Conservation (phyloP, 2,797 vertebrate genomes). For the Ibycter americanus region DNA sequence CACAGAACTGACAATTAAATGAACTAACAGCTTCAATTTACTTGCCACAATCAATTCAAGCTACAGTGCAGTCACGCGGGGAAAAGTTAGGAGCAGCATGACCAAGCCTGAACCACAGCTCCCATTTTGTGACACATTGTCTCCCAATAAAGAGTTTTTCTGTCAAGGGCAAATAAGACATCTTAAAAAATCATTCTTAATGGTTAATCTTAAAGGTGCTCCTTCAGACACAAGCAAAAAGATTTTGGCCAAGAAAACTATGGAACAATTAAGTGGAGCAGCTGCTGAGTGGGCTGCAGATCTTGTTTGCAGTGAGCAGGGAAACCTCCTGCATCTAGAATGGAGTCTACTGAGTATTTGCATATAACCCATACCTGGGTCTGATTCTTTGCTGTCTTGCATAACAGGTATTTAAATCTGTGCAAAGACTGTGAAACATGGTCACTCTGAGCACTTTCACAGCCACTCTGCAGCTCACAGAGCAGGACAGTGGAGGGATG, state of each 20-base stretch:
- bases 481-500: not conserved
- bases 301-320: not conserved
- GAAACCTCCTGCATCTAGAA: not conserved
- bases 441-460: not conserved
- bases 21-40: constrained; percentile 25
- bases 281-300: not conserved
- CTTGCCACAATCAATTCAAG: constrained; percentile 31
- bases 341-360: not conserved
- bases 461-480: not conserved
- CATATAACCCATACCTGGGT: not conserved
- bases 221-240: not conserved
- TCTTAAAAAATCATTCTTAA: not conserved
- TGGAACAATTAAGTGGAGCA: not conserved
- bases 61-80: not conserved
- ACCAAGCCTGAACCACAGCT: not conserved
- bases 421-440: not conserved
- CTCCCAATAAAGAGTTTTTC: not conserved
- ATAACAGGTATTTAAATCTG: not conserved
- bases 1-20: constrained; percentile 40
- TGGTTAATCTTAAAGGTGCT: not conserved
- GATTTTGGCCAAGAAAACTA: not conserved
- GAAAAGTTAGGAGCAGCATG: not conserved
- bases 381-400: not conserved
- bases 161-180: not conserved
- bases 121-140: not conserved